A percentile compares a stretch with the other conserved stretches of the same genome.
Evolutionary conservation across 2,888 invertebrate genomes (phyloP).

Genomic region (Macrostomum cliftonense): DNA sequence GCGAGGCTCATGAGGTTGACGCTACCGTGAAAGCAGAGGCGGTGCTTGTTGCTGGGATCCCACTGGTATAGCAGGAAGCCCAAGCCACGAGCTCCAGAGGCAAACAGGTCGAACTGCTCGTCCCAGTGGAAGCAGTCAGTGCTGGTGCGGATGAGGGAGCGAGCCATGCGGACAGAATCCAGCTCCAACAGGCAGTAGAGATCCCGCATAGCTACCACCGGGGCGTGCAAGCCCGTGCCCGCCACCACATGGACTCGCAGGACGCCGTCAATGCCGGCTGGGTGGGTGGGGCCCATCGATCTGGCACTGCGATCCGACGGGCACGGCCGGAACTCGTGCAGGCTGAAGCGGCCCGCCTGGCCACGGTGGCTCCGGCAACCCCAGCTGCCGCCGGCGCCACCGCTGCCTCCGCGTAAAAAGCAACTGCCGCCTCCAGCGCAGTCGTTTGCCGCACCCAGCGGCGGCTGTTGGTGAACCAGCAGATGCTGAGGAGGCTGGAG

Average conservation of each 20-base stretch:
- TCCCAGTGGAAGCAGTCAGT: conserved; percentile 97
- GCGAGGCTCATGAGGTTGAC: conserved; percentile 17
- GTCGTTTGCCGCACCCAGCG: too few relatives aligned
- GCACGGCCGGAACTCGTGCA: conserved; percentile 3
- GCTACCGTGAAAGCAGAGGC: conserved; percentile 56
- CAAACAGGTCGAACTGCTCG: conserved; percentile 87
- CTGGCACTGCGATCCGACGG: conserved; percentile 6
- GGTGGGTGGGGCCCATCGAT: not conserved
- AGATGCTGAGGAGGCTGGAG: too few relatives aligned
- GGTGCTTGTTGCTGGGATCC: conserved; percentile 94
- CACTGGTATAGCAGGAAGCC: conserved; percentile 93
- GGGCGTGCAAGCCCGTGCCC: conserved; percentile 39
- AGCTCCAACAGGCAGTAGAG: conserved; percentile 93
- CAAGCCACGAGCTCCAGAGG: conserved; percentile 77
- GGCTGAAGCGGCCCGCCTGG: not conserved
- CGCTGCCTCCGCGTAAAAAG: too few relatives aligned
- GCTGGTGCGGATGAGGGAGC: conserved; percentile 83
- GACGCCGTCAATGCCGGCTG: conserved; percentile 22
- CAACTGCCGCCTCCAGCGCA: too few relatives aligned
- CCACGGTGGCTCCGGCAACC: too few relatives aligned
- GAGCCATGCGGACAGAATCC: conserved; percentile 81
- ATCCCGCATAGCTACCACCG: conserved; percentile 44
- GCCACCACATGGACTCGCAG: conserved; percentile 37
- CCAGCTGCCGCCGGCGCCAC: too few relatives aligned
- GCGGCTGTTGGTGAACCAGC: too few relatives aligned